phyloP scores from a whole-genome alignment of 2,888 invertebrate genomes.

The Diogma glabrata region DNA sequence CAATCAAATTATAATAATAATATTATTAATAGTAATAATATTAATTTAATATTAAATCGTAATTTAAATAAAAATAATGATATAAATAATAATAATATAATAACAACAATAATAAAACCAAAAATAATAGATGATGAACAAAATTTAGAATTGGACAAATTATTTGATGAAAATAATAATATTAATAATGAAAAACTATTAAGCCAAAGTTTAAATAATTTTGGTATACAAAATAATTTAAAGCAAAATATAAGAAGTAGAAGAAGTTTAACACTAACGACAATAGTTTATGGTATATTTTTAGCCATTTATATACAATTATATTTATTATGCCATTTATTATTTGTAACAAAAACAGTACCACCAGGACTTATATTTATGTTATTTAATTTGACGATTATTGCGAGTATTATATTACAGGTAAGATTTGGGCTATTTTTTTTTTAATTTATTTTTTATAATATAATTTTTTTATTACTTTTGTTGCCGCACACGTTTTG shows the following conservation, averaged over 20 bases:
- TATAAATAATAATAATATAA: neutral
- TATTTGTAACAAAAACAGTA: slow-evolving; percentile 12
- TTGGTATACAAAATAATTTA: neutral
- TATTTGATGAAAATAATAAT: neutral
- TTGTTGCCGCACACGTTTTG: no score
- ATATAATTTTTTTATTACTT: no score
- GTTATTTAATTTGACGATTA: slow-evolving; percentile 16
- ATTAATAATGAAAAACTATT: no score
- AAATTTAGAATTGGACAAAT: slow-evolving; percentile 6
- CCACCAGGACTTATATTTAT: slow-evolving; percentile 19
- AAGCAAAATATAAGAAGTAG: neutral
- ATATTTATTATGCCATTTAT: slow-evolving; percentile 15
- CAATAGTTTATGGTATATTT: slow-evolving; percentile 16
- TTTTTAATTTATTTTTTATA: neutral
- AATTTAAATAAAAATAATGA: neutral
- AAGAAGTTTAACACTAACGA: neutral
- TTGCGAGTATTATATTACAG: slow-evolving; percentile 17
- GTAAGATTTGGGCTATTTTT: slow-evolving; percentile 6
- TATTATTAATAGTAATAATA: no score
- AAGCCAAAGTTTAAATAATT: neutral
- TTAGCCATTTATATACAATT: slow-evolving; percentile 18
- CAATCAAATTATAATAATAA: no score
- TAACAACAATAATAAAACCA: neutral
- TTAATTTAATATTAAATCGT: no score
- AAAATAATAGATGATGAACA: no score